Conservation (phyloP, 2,113 vertebrate species). For the Hemiscyllium ocellatum region DNA sequence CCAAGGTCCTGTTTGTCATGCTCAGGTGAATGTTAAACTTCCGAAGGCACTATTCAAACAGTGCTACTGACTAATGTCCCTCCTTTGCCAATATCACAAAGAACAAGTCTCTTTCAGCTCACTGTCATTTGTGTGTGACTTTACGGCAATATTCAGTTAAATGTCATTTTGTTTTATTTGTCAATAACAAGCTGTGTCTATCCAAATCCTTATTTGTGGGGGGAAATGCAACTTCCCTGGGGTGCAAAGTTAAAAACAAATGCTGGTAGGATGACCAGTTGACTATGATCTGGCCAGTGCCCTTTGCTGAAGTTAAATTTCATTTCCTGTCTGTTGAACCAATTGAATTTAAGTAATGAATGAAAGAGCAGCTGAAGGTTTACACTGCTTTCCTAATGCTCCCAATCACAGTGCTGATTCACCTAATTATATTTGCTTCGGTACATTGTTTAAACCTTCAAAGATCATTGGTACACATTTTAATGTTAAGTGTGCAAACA, state of each 20-base stretch:
- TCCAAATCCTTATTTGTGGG: too few relatives aligned
- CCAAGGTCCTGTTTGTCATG: too few relatives aligned
- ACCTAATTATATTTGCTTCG: background rate
- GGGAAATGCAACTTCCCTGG: background rate
- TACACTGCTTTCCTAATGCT: background rate
- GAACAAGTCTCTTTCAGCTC: too few relatives aligned
- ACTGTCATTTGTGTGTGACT: too few relatives aligned
- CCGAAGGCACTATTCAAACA: too few relatives aligned
- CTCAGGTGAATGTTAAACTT: too few relatives aligned
- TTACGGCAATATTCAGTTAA: too few relatives aligned
- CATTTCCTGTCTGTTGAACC: background rate
- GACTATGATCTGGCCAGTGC: background rate
- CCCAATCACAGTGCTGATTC: background rate
- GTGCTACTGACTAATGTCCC: too few relatives aligned
- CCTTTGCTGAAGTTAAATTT: background rate
- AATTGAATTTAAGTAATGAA: background rate
- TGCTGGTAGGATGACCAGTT: background rate
- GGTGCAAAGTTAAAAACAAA: background rate
- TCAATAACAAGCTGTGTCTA: too few relatives aligned
- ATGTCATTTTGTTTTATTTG: too few relatives aligned
- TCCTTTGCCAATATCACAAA: too few relatives aligned
- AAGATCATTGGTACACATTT: background rate
- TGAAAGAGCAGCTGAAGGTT: background rate
- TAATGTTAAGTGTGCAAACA: background rate
- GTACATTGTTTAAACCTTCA: background rate